These are phyloP conservation scores for Phaonia tiefii DNA, from an alignment of 2,888 invertebrate genomes.

Conservation along the genomic window DNA sequence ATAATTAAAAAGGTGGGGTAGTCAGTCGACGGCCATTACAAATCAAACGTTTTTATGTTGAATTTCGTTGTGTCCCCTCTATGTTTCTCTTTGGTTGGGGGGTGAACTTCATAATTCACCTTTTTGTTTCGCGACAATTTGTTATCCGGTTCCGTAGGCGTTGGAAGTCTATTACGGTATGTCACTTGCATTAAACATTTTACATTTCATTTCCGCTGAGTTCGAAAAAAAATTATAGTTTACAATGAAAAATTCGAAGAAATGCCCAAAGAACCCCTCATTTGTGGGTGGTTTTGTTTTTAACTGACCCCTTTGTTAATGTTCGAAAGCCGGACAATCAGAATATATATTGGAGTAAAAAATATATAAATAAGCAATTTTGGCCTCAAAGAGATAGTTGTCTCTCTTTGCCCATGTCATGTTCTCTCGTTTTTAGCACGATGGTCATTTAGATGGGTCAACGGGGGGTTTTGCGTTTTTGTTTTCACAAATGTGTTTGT, in stretches of 20 bases:
- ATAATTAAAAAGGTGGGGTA: not conserved
- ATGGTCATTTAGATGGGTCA: not conserved
- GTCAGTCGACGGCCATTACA: conserved; percentile 15
- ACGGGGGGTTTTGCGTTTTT: not conserved
- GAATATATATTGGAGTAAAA: too few species aligned
- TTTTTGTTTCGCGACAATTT: not conserved
- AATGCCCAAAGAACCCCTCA: not conserved
- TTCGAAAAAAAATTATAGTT: conserved; percentile 15
- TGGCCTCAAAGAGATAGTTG: conserved; percentile 7
- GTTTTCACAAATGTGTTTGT: conserved; percentile 21
- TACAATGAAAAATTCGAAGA: conserved; percentile 42
- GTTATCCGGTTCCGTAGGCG: conserved; percentile 46
- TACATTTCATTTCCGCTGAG: conserved; percentile 29
- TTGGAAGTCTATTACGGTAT: conserved; percentile 49
- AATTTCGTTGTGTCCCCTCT: conserved; percentile 50
- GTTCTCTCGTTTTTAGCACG: not conserved
- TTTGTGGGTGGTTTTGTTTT: not conserved
- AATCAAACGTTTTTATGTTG: conserved; percentile 48
- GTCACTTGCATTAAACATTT: conserved; percentile 51
- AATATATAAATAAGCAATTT: not conserved
- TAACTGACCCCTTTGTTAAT: conserved; percentile 33
- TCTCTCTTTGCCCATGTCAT: conserved; percentile 7
- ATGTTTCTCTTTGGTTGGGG: not conserved
- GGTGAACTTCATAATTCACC: not conserved
- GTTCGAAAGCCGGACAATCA: conserved; percentile 38